phyloP scores from a whole-genome alignment of 64 coral and sea anemone genomes.

The Montipora efflorescens region DNA sequence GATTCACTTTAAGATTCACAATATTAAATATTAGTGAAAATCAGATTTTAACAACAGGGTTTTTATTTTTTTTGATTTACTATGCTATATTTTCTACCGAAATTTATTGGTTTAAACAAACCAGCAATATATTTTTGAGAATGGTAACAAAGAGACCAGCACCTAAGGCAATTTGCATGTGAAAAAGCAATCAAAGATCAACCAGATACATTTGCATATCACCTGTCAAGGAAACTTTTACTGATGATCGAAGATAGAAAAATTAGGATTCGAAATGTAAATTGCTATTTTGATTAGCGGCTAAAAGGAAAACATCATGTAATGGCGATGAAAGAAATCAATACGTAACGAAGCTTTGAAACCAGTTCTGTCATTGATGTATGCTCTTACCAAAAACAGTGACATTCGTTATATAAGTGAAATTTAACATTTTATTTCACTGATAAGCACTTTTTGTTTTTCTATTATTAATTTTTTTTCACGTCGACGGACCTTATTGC shows the following conservation, averaged over 20 bases:
- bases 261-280: neutral
- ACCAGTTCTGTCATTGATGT: too few species aligned
- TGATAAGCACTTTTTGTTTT: neutral
- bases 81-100: neutral
- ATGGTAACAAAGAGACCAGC: neutral
- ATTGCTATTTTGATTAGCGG: neutral
- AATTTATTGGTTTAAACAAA: neutral
- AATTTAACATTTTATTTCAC: too few species aligned
- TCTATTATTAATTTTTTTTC: neutral
- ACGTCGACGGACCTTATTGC: too few species aligned
- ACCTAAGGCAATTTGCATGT: neutral
- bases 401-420: too few species aligned
- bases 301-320: too few species aligned
- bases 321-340: too few species aligned
- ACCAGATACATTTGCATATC: neutral
- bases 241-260: neutral
- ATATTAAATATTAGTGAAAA: neutral
- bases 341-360: too few species aligned
- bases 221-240: neutral
- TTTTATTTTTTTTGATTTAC: neutral
- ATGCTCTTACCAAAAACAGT: too few species aligned
- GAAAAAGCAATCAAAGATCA: neutral
- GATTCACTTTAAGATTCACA: neutral
- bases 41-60: neutral
- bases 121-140: neutral